phyloP scores from a whole-genome alignment of 2,888 invertebrate species.

The Eupithecia subumbrata region DNA sequence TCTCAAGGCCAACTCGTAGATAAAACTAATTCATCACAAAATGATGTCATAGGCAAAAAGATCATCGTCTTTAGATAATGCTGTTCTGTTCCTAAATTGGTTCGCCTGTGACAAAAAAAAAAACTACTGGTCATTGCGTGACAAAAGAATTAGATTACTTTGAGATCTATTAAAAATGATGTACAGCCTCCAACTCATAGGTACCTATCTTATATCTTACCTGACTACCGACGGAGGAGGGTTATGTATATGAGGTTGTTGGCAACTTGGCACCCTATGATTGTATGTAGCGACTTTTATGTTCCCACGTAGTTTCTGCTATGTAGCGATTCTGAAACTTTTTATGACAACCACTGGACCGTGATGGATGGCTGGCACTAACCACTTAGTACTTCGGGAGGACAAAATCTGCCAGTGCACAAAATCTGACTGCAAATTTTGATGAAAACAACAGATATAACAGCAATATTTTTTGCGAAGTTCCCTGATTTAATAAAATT shows the following conservation, averaged over 20 bases:
- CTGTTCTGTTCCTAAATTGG: conserved; percentile 13
- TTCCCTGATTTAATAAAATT: neutral
- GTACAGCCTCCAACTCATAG: neutral
- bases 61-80: conserved; percentile 12
- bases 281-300: neutral
- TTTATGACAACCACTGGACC: conserved; percentile 35
- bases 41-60: conserved; percentile 51
- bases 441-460: neutral
- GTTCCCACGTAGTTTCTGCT: neutral
- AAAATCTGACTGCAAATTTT: neutral
- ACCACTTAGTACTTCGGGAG: neutral
- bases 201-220: neutral
- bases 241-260: neutral
- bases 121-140: neutral
- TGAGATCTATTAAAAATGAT: neutral
- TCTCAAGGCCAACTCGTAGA: conserved; percentile 32
- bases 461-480: neutral
- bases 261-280: no score
- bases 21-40: conserved; percentile 47
- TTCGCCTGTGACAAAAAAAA: conserved; percentile 9
- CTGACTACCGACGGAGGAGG: neutral
- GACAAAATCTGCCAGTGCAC: neutral
- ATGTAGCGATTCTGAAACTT: neutral
- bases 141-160: neutral
- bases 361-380: neutral